Evolutionary conservation across 2,113 vertebrate genomes (phyloP).

Genomic region (Sialia sialis): DNA sequence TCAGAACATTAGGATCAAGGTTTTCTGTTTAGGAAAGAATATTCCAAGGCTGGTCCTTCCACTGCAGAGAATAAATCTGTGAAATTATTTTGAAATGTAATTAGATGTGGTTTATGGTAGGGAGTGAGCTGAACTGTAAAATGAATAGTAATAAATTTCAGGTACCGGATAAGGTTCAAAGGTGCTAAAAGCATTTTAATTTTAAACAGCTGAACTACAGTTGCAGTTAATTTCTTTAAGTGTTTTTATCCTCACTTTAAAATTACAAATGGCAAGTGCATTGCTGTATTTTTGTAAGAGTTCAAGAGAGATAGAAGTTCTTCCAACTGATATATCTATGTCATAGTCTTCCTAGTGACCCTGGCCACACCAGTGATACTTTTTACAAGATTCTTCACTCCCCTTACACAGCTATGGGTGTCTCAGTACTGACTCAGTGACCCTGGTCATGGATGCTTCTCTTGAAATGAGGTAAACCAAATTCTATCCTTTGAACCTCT

Average conservation of each 20-base stretch:
- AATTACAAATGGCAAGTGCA: neutral
- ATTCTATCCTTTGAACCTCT: neutral
- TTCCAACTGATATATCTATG: neutral
- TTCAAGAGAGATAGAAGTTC: neutral
- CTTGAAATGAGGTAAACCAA: neutral
- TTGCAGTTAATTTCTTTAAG: neutral
- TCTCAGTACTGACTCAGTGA: neutral
- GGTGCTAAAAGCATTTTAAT: neutral
- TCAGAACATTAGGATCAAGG: neutral
- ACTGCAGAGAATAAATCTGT: neutral
- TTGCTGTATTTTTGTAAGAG: neutral
- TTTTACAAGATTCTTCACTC: neutral
- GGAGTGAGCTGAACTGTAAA: neutral
- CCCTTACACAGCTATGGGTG: fast-evolving
- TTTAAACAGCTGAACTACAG: neutral
- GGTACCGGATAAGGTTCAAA: neutral
- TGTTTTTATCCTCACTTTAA: neutral
- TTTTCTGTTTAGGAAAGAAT: neutral
- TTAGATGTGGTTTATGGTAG: neutral
- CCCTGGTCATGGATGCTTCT: neutral
- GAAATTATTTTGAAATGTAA: neutral
- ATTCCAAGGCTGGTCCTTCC: neutral
- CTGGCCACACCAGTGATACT: neutral
- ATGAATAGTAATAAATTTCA: neutral
- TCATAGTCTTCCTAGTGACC: neutral